Evolutionary conservation across 1,140 invertebrate species (phyloP).

Genomic region (Drosophila funebris): DNA sequence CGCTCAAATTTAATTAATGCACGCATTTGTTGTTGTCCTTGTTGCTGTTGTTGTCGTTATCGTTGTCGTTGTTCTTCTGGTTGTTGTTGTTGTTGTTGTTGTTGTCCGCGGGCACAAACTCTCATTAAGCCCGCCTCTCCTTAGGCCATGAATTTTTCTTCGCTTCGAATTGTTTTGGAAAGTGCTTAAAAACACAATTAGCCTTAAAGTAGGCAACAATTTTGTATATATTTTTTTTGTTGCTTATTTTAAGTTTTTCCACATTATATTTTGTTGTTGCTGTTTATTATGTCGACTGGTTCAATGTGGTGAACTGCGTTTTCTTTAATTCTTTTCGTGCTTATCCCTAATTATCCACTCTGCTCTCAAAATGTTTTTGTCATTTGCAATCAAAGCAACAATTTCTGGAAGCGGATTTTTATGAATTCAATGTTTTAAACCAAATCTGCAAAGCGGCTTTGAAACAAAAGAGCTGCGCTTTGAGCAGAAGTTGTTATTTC

Average conservation of each 20-base stretch:
- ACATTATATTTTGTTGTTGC: background rate
- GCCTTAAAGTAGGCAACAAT: slow-evolving; percentile 20
- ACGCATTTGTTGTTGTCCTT: slow-evolving; percentile 19
- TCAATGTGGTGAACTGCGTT: slow-evolving; percentile 6
- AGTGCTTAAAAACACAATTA: slow-evolving; percentile 48
- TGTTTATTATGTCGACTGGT: slow-evolving; percentile 1
- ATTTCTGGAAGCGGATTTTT: background rate
- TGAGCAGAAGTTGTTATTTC: too few relatives aligned
- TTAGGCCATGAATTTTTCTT: slow-evolving; percentile 9
- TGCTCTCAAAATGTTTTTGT: background rate
- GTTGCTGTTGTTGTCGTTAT: slow-evolving; percentile 10
- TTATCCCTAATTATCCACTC: slow-evolving; percentile 20
- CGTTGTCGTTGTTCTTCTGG: background rate
- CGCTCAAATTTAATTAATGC: slow-evolving; percentile 51
- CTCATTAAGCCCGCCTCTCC: slow-evolving; percentile 28
- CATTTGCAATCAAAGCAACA: slow-evolving; percentile 2
- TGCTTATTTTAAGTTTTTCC: background rate
- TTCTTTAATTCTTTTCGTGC: slow-evolving; percentile 2
- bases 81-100: background rate
- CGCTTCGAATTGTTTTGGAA: slow-evolving; percentile 17
- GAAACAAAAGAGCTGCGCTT: too few relatives aligned
- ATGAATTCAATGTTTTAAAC: background rate
- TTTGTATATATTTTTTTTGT: background rate
- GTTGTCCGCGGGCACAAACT: background rate
- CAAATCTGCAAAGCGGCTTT: background rate